Evolutionary conservation across 2,113 vertebrate species (phyloP), one percentile per base, ranked within the genome.

Genomic region (Planiliza haematocheilus): DNA sequence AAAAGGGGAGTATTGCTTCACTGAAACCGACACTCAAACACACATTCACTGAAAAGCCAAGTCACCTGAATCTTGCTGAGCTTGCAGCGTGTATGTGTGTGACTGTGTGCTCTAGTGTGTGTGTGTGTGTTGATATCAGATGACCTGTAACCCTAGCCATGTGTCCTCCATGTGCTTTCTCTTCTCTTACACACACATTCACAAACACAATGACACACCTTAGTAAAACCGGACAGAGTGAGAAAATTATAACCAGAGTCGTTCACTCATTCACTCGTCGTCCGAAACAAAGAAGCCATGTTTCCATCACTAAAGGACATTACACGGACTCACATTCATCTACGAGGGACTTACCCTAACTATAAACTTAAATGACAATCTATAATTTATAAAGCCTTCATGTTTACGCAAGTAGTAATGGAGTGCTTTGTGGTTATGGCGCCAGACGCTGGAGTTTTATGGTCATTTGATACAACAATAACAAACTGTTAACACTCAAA

Each of bases 21-120:
- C 70, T 85, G 88, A 87, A 89, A 89, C 85, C 72, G 80, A 91
- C 92, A 85, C 90, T 77, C 80, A 79, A 77, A 87, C 85, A 81
- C 80, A 83, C 75, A 81, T 83, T 86, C 72, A 69, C 75, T 89
- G 85, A 90, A 88, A 88, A 83, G 86, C 83, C 69, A 74, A 79
- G 85, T 92, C 89, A 92, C 87, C 79, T 77, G 83, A 82, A 92
- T 90, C 85, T 86, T 86, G 92, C 92, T 91, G 89, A 92, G 88
- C 76, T 84, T 86, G 88, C 89, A 84, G 74, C 56, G 37, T 62
- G 62, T 63, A n/a, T 17, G 61, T 70, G 42, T 51, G 49, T 59
- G 67, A 49, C 45, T 64, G 74, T 53, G 73, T 59, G 53, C 48
- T 24, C 17, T 46, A 46, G 76, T 74, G 73, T 59, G 56, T 57